Percentiles rank a stretch among this genome's conserved stretches.
Evolutionary conservation across 2,113 vertebrate species (phyloP).

Genomic region (Rhinolophus ferrumequinum): DNA sequence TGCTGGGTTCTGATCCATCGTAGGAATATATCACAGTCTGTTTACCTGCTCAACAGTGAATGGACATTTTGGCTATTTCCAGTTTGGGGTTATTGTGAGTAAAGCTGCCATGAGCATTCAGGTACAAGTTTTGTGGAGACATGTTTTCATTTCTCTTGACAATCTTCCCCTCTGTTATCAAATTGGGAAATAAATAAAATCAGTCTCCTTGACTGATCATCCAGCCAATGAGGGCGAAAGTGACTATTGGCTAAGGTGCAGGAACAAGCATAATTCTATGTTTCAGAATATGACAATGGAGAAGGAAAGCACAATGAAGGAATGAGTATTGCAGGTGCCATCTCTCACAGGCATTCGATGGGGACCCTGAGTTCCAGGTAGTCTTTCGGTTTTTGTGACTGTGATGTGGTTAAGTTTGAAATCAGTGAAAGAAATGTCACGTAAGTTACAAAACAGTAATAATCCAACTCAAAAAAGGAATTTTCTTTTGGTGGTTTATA

Average conservation of each 20-base stretch:
- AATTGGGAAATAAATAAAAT: neutral
- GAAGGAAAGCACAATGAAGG: neutral
- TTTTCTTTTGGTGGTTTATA: neutral
- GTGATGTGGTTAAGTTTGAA: neutral
- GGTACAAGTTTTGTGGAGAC: neutral
- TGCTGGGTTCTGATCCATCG: neutral
- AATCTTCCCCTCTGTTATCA: neutral
- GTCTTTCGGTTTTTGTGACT: neutral
- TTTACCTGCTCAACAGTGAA: neutral
- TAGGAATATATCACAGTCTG: neutral
- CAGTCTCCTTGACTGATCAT: neutral
- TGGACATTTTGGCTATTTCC: neutral
- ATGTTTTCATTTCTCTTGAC: neutral
- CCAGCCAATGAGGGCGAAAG: neutral
- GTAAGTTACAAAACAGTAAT: neutral
- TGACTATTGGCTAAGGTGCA: neutral
- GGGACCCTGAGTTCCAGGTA: neutral
- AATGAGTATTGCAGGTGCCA: neutral
- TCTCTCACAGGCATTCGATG: rapidly evolving
- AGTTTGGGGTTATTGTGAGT: neutral
- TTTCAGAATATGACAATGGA: neutral
- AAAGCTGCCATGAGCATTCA: neutral
- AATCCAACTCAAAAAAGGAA: neutral
- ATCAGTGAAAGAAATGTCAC: neutral
- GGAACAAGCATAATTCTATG: neutral